Conservation (phyloP, 1,140 invertebrate species). For the Drosophila jambulina region DNA sequence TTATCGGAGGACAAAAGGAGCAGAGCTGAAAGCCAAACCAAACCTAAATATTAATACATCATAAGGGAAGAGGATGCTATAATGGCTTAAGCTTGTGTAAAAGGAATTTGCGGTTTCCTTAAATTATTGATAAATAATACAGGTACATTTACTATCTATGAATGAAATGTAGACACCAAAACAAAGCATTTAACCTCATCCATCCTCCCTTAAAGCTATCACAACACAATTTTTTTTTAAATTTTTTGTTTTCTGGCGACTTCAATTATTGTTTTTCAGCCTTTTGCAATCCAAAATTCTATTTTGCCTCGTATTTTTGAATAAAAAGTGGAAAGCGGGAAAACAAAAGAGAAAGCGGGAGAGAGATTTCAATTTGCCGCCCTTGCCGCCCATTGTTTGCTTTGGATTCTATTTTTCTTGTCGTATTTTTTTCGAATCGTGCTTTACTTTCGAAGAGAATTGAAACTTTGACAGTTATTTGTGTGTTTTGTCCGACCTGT, state of each 20-base stretch:
- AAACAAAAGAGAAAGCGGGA: constrained; percentile 1
- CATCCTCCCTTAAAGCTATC: too few species aligned
- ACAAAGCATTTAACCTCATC: too few species aligned
- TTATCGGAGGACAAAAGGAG: not conserved
- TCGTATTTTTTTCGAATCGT: not conserved
- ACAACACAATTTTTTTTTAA: too few species aligned
- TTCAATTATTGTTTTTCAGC: not conserved
- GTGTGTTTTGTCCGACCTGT: constrained; percentile 41
- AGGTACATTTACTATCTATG: not conserved
- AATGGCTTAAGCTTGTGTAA: not conserved
- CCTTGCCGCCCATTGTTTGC: constrained; percentile 40
- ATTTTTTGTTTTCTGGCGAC: not conserved
- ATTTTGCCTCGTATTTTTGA: not conserved
- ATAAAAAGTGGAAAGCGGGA: constrained; percentile 22
- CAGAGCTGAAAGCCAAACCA: not conserved
- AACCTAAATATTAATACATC: not conserved
- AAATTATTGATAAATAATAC: not conserved
- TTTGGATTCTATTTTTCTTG: constrained; percentile 13
- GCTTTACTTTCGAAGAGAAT: constrained; percentile 40
- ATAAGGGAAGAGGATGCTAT: not conserved
- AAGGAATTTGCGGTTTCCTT: not conserved
- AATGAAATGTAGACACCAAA: not conserved
- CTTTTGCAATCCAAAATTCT: not conserved
- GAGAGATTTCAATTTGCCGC: constrained; percentile 39
- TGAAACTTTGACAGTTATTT: constrained; percentile 54